Evolutionary conservation across 2,797 vertebrate genomes (phyloP).

Genomic region (Notolabrus celidotus): DNA sequence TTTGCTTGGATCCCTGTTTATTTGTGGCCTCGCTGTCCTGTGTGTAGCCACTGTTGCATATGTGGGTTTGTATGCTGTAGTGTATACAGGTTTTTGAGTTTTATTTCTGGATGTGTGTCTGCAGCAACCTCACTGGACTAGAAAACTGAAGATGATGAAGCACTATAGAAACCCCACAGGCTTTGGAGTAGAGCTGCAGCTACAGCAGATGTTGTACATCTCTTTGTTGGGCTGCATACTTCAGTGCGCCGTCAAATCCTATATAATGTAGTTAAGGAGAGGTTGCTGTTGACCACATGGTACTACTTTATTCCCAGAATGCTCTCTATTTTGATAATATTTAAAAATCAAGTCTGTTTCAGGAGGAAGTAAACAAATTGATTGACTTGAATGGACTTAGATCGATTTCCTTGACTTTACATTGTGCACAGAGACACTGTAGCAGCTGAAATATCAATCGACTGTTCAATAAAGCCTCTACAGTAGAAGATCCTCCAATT

Average conservation of each 20-base stretch:
- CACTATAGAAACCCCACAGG: constrained; percentile 34
- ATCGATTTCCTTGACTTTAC: no score
- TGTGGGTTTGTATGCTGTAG: not conserved
- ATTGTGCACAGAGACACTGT: no score
- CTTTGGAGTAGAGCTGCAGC: constrained; percentile 27
- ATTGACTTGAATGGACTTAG: no score
- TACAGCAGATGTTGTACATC: constrained; percentile 22
- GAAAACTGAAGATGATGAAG: constrained; percentile 68
- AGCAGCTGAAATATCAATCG: no score
- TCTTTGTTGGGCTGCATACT: constrained; percentile 37
- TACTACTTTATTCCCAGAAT: no score
- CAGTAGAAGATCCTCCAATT: no score
- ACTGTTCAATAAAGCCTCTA: no score
- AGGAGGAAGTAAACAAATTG: no score
- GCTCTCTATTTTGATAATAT: no score
- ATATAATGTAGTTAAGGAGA: not conserved
- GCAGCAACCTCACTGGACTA: constrained; percentile 48
- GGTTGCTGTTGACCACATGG: no score
- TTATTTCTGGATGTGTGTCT: constrained; percentile 30
- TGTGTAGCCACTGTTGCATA: not conserved
- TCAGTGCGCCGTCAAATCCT: constrained; percentile 8
- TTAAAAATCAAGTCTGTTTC: no score
- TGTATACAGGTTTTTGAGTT: constrained; percentile 15
- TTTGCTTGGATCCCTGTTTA: constrained; percentile 8
- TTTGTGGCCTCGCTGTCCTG: constrained; percentile 5